These are phyloP conservation scores for Campoplex capitator DNA, from an alignment of 2,888 invertebrate species.

Conservation along the genomic window DNA sequence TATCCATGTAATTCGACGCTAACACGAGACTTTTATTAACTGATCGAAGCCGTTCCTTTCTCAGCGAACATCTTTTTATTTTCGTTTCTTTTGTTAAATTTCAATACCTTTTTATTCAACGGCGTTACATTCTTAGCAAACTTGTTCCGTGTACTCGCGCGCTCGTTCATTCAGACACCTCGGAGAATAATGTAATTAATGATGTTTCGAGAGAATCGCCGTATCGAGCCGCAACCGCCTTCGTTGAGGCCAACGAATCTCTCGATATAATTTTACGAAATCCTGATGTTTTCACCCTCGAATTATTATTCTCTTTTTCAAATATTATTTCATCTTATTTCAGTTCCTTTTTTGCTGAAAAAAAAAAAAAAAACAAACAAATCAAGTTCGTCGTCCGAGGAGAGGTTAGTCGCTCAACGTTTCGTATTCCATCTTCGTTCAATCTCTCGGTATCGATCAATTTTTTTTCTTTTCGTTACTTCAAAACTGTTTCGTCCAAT, in stretches of 20 bases:
- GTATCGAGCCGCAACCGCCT: not conserved
- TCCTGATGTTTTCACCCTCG: not conserved
- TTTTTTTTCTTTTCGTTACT: no score
- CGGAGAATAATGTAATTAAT: not conserved
- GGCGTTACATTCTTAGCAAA: not conserved
- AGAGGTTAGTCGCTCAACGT: no score
- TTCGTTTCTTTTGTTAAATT: not conserved
- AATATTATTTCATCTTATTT: no score
- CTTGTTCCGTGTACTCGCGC: not conserved
- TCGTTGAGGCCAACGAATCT: not conserved
- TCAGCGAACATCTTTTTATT: not conserved
- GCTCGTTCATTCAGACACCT: not conserved
- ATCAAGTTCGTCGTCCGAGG: no score
- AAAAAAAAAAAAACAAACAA: no score
- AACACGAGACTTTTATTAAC: not conserved
- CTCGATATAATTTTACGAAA: not conserved
- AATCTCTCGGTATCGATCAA: no score
- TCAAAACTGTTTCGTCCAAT: no score
- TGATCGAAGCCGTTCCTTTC: not conserved
- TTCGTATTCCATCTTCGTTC: no score
- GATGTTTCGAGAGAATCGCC: not conserved
- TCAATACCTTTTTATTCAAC: not conserved
- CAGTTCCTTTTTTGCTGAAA: no score
- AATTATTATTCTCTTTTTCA: no score
- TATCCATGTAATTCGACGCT: not conserved